These are phyloP conservation scores for Pyrocephalus nanus DNA, from an alignment of 2,797 vertebrate genomes.

Conservation along the genomic window DNA sequence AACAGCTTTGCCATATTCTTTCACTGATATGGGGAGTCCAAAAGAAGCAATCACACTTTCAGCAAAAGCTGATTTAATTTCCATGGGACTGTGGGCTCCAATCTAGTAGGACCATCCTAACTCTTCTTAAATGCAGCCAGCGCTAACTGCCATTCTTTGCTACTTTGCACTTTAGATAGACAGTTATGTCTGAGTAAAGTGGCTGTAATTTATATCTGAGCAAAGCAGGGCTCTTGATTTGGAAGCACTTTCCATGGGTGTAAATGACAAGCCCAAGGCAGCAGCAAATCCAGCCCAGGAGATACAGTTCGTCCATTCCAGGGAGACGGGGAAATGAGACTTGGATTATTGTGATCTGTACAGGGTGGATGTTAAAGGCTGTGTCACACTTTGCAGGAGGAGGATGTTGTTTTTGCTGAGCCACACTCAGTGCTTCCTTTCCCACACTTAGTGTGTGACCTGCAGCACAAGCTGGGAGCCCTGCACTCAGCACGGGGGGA, in stretches of 20 bases:
- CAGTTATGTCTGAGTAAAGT: conserved; percentile 14
- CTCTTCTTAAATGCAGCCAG: background rate
- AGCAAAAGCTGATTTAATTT: conserved; percentile 20
- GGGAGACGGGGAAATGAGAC: background rate
- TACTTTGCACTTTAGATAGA: conserved; percentile 5
- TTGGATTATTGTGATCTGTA: background rate
- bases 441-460: background rate
- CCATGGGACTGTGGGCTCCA: background rate
- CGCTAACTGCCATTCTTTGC: background rate
- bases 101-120: background rate
- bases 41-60: background rate
- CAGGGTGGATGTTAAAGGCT: background rate
- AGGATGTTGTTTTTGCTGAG: background rate
- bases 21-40: background rate
- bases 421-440: rapidly evolving
- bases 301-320: background rate
- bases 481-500: background rate
- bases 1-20: background rate
- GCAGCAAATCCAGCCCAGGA: conserved; percentile 9
- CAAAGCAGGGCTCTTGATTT: background rate
- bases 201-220: conserved; percentile 16
- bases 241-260: conserved; percentile 16
- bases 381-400: background rate
- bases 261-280: conserved; percentile 37
- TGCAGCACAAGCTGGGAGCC: background rate